Evolutionary conservation across 2,797 vertebrate genomes (phyloP), one percentile per base, ranked within the genome.

Genomic region (Triplophysa yarkandensis): DNA sequence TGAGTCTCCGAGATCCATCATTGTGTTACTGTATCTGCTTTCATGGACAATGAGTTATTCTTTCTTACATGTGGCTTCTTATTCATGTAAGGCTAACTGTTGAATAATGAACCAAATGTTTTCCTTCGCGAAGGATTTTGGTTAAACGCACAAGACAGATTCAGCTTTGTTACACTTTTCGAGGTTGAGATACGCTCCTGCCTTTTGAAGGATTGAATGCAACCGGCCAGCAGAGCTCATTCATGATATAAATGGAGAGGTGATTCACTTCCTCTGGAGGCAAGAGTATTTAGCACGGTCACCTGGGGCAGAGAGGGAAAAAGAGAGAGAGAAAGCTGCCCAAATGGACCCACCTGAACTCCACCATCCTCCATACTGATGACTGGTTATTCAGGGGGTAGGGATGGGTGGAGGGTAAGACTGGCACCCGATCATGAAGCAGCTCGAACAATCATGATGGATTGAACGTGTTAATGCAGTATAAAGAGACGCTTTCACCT

Each of bases 281-380:
- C 87, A 80, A 80, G 68, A 86, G 87, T 90, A 89, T 92, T 93
- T 93, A 93, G 90, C 85, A 86, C 87, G 87, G 89, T 92, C 90
- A 93, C 90, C 84, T 76, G 66, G 70, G 83, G 81, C 67, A 23
- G 73, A 48, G 52, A 72, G 78, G 71, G 73, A 34, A 46, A 52
- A 27, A 67, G 64, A 54, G 68, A 21, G 57, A 34, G 57, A 69
- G 44, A 77, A 19, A 57, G 50, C 30, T 77, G 84, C 77, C 83
- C 83, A 88, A 90, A 91, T 88, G 85, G 86, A 87, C 86, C 85
- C 83, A 87, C 89, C 89, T 88, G 89, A 87, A 86, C 85, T 89
- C 85, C 82, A 69, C 86, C 86, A 92, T 93, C 84, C 65, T 87
- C 93, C 90, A 92, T 90, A 83, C 77, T 89, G 90, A 92, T 88